Conservation (phyloP, 2,888 invertebrate genomes). For the Parnassius mnemosyne region DNA sequence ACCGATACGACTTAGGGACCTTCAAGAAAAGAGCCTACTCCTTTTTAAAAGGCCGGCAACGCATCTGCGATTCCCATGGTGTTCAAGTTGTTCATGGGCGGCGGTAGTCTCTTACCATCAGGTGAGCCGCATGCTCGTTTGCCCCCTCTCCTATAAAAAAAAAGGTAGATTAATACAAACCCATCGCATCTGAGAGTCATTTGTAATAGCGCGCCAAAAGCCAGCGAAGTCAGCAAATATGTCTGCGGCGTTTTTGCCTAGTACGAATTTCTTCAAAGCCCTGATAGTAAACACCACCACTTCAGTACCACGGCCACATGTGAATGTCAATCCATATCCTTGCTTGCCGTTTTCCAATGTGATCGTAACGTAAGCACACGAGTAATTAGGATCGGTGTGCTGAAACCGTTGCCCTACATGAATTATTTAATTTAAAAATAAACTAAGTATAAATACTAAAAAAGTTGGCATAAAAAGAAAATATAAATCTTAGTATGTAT, state of each 20-base stretch:
- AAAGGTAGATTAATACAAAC: conserved; percentile 64
- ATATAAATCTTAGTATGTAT: no score
- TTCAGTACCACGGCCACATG: conserved; percentile 93
- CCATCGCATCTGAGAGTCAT: conserved; percentile 96
- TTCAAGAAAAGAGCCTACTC: no score
- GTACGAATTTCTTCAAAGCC: conserved; percentile 84
- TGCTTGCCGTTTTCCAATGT: conserved; percentile 82
- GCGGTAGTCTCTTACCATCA: no score
- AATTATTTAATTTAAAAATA: background rate
- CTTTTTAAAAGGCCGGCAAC: no score
- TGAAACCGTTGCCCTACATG: conserved; percentile 40
- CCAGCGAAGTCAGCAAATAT: conserved; percentile 88
- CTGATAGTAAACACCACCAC: conserved; percentile 89
- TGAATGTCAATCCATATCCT: conserved; percentile 93
- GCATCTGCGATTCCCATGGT: no score
- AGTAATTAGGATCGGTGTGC: conserved; percentile 95
- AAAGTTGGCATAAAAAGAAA: background rate
- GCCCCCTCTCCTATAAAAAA: no score
- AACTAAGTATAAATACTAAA: background rate
- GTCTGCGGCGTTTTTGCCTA: conserved; percentile 84
- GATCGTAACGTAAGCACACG: conserved; percentile 94
- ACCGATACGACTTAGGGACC: no score
- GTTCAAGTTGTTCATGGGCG: no score
- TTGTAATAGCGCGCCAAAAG: conserved; percentile 91
- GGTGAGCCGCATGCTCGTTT: no score